Percentiles rank a stretch among this genome's conserved stretches.
Conservation (phyloP, 2,888 invertebrate genomes). For the Callyntrura sp. region DNA sequence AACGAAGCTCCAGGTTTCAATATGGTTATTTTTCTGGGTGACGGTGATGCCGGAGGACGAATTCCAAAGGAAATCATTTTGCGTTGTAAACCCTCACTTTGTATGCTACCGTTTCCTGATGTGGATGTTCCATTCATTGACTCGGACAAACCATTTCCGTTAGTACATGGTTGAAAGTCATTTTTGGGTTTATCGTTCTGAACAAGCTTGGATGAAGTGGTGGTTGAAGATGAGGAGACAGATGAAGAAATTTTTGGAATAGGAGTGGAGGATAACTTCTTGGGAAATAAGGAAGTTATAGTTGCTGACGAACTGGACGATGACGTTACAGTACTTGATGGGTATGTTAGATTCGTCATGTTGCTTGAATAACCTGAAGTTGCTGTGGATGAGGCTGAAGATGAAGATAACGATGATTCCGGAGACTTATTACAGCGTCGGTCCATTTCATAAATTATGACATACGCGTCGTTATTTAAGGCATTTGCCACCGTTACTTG, state of each 20-base stretch:
- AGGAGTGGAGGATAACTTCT: constrained; percentile 51
- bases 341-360: constrained; percentile 29
- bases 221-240: neutral
- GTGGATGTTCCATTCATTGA: constrained; percentile 18
- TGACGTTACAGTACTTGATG: constrained; percentile 59
- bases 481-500: constrained; percentile 91
- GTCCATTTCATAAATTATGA: constrained; percentile 95
- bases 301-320: constrained; percentile 52
- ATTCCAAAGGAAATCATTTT: constrained; percentile 72
- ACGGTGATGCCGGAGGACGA: neutral
- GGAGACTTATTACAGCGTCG: constrained; percentile 79
- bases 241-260: constrained; percentile 62
- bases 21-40: constrained; percentile 70
- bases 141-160: constrained; percentile 41
- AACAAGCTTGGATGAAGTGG: constrained; percentile 49
- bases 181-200: constrained; percentile 8
- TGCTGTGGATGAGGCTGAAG: constrained; percentile 47
- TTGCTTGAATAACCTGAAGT: constrained; percentile 23
- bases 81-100: constrained; percentile 24
- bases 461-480: constrained; percentile 95
- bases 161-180: constrained; percentile 45
- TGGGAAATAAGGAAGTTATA: constrained; percentile 29
- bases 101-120: neutral
- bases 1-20: constrained; percentile 69
- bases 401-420: constrained; percentile 35